Evolutionary conservation across 2,888 invertebrate genomes (phyloP), one percentile per base, ranked within the genome.

Genomic region (Poecilus cupreus): DNA sequence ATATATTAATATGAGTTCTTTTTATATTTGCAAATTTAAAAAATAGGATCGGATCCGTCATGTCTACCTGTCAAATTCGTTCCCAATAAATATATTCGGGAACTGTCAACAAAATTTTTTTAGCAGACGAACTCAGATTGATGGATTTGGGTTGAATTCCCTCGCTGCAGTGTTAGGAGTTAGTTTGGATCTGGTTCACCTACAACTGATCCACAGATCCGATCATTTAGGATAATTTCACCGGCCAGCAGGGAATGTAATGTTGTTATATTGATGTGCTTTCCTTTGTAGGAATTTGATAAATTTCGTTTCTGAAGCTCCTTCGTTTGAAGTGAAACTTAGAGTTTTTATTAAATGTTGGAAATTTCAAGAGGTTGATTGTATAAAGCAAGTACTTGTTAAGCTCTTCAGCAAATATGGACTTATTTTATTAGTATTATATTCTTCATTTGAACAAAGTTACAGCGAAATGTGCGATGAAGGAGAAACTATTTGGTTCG

Each of bases 391-490:
- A 51, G 51, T 51, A 51, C 20, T 51, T 51, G 20, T 18, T 18
- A 51, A 51, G 51, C 18, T 51, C 51, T 51, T 51, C 18, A 18
- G 51, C 20, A 51, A 51, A 51, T 51, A 51, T 20, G 18, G 20
- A 51, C 51, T 51, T 51, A 20, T 51, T 51, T 51, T 51, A 51
- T 51, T 51, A 51, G 20, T 20, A 51, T 51, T 51, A 51, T 20
- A 51, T 51, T 51, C 51, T 51, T 51, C 13, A 51, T 51, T 51
- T 20, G 4, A 20, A 51, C 51, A 51, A 51, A 51, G 51, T 32
- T 32, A 32, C 8, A 32, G 32, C 5, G 20, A 51, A 51, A 16
- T 51, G 20, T 18, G 51, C 51, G 10, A 20, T 51, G 18, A 20
- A 20, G 16, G 8, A 20, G 51, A 51, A 51, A 51, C 20, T 51